phyloP scores from a whole-genome alignment of 2,888 invertebrate species.

The Philereme transversata region DNA sequence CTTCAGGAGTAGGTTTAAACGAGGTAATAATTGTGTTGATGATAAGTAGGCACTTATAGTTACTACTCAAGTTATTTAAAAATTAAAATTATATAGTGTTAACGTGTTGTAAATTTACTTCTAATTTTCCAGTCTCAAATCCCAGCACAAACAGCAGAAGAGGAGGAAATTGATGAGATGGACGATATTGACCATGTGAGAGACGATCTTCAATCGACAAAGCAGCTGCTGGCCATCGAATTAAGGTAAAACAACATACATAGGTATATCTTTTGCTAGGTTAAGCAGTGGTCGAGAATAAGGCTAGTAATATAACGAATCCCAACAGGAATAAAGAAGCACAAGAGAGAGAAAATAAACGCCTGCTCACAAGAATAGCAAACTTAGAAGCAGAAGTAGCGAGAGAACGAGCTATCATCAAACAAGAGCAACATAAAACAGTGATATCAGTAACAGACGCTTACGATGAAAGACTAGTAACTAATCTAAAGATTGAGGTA shows the following conservation, averaged over 20 bases:
- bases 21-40: conserved; percentile 48
- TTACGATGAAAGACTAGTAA: conserved; percentile 86
- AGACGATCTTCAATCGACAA: conserved; percentile 95
- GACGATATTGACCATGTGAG: conserved; percentile 96
- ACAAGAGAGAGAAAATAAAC: conserved; percentile 93
- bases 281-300: not conserved
- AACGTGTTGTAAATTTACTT: not conserved
- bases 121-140: conserved; percentile 36
- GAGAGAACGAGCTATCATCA: conserved; percentile 85
- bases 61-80: not conserved
- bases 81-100: not conserved
- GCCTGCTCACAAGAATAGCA: conserved; percentile 89
- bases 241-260: conserved; percentile 74
- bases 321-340: conserved; percentile 90
- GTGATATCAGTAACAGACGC: conserved; percentile 82
- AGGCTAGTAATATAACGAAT: conserved; percentile 2
- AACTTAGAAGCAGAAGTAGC: conserved; percentile 93
- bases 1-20: conserved; percentile 68
- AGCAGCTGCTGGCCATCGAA: conserved; percentile 94
- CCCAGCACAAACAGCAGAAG: conserved; percentile 69
- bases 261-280: not conserved
- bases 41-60: not conserved
- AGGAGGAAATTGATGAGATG: conserved; percentile 91
- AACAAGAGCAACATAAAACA: conserved; percentile 79
- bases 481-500: conserved; percentile 89